These are phyloP conservation scores for Cordylochernes scorpioides DNA, from an alignment of 2,888 invertebrate species.

Conservation along the genomic window DNA sequence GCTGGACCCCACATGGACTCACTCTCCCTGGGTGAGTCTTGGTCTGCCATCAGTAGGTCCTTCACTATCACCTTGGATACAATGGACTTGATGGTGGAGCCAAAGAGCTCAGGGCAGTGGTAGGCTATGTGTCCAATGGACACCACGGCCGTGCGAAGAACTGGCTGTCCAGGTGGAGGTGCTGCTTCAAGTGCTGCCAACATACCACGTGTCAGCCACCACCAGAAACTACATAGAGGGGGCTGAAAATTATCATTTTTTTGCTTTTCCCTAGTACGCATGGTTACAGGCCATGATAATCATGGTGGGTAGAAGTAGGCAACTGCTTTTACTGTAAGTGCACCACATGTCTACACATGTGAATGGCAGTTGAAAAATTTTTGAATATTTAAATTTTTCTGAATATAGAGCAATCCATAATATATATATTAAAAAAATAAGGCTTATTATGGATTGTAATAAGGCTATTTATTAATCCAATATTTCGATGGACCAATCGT, in stretches of 20 bases:
- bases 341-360: too few species aligned
- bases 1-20: constrained; percentile 53
- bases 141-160: constrained; percentile 79
- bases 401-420: too few species aligned
- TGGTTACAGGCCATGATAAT: too few species aligned
- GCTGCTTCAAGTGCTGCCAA: constrained; percentile 20
- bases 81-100: constrained; percentile 67
- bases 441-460: too few species aligned
- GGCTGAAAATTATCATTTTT: neutral
- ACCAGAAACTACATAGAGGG: neutral
- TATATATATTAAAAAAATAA: too few species aligned
- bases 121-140: constrained; percentile 79
- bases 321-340: too few species aligned
- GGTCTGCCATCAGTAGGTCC: constrained; percentile 47
- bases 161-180: constrained; percentile 32
- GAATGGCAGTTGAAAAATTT: too few species aligned
- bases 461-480: too few species aligned
- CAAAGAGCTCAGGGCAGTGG: constrained; percentile 65
- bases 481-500: too few species aligned
- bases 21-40: constrained; percentile 25
- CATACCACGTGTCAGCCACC: neutral
- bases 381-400: too few species aligned
- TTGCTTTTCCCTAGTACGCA: too few species aligned
- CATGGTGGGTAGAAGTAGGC: too few species aligned
- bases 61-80: constrained; percentile 80